These are phyloP conservation scores for Neolamprologus sp. DNA, from an alignment of 2,113 vertebrate species.

Conservation along the genomic window DNA sequence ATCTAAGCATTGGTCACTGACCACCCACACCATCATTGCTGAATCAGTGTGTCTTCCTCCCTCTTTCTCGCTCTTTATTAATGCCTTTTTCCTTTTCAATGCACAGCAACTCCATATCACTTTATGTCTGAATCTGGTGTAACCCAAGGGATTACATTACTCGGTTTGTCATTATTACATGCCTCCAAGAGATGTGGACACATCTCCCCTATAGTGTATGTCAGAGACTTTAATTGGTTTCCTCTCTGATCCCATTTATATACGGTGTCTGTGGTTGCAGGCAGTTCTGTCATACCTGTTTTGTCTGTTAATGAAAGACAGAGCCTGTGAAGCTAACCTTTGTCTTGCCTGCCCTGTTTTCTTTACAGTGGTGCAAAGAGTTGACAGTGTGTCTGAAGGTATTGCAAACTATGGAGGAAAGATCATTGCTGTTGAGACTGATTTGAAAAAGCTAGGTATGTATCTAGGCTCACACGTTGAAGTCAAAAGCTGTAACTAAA, in stretches of 20 bases:
- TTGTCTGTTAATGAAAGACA: constrained; percentile 25
- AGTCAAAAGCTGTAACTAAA: neutral
- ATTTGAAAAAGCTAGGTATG: constrained; percentile 89
- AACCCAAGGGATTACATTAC: constrained; percentile 29
- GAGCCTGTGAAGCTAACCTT: constrained; percentile 9
- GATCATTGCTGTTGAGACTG: constrained; percentile 83
- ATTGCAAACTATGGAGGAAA: constrained; percentile 87
- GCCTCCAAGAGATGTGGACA: constrained; percentile 22
- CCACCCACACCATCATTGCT: constrained; percentile 12
- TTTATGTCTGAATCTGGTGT: neutral
- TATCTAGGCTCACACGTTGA: neutral
- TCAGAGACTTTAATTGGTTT: neutral
- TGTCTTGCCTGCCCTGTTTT: constrained; percentile 21
- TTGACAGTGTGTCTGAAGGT: constrained; percentile 89
- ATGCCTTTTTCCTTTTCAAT: neutral
- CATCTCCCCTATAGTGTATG: constrained; percentile 1
- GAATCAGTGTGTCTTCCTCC: neutral
- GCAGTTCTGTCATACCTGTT: constrained; percentile 7
- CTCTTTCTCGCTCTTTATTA: neutral
- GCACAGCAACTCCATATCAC: neutral
- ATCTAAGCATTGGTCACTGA: neutral
- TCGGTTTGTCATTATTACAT: constrained; percentile 46
- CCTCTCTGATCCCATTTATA: constrained; percentile 53
- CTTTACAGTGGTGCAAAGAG: constrained; percentile 88
- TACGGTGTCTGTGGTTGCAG: constrained; percentile 49